Conservation (phyloP, 2,113 vertebrate species). For the Butorides virescens region DNA sequence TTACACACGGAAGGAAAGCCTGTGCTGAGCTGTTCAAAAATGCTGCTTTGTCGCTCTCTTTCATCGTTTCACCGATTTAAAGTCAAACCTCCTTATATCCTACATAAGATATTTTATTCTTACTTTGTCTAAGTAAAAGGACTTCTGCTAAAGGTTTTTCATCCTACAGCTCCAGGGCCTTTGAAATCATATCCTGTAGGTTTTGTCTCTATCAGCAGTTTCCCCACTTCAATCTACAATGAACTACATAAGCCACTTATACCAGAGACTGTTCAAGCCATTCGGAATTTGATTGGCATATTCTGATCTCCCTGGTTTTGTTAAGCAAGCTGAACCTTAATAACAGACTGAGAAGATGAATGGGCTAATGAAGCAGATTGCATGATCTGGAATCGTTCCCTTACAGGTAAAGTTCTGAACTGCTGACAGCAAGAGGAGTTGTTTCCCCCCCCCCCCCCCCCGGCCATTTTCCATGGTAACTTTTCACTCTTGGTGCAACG, state of each 20-base stretch:
- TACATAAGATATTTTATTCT: conserved; percentile 6
- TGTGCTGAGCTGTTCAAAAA: conserved; percentile 11
- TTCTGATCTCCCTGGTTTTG: conserved; percentile 33
- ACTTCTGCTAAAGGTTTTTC: conserved; percentile 3
- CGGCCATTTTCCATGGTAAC: neutral
- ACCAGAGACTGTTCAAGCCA: neutral
- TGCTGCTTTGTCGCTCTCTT: neutral
- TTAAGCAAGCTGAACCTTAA: conserved; percentile 28
- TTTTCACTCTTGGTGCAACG: neutral
- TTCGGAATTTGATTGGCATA: conserved; percentile 7
- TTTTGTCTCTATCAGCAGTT: conserved; percentile 43
- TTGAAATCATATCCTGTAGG: conserved; percentile 21
- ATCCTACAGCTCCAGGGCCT: conserved; percentile 19
- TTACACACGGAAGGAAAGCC: neutral
- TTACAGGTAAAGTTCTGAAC: neutral
- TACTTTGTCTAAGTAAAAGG: conserved; percentile 24
- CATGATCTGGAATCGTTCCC: neutral
- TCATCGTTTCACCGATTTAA: conserved; percentile 1
- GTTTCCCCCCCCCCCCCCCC: neutral
- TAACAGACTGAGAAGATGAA: neutral
- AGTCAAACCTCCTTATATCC: neutral
- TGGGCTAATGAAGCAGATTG: conserved; percentile 19
- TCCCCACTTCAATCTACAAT: neutral
- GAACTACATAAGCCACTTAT: conserved; percentile 22
- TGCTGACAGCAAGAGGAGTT: neutral